A percentile compares a stretch with the other conserved stretches of the same genome.
Evolutionary conservation across 2,113 vertebrate species (phyloP).

Genomic region (Bos taurus): DNA sequence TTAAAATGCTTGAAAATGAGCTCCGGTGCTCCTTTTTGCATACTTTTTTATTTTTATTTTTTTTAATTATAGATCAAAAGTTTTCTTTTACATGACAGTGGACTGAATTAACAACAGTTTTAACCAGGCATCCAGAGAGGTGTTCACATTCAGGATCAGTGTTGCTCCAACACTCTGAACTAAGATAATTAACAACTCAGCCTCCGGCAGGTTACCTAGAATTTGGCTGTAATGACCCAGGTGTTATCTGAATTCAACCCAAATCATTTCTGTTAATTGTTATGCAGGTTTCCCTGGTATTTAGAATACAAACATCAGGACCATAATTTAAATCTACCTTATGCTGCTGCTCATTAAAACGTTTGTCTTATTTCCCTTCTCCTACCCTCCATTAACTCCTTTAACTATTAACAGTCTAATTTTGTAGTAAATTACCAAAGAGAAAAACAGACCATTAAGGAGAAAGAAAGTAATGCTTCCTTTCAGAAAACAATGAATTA

Average conservation of each 20-base stretch:
- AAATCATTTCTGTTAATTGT: not conserved
- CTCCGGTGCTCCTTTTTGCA: not conserved
- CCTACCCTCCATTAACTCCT: constrained; percentile 60
- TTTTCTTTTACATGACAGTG: not conserved
- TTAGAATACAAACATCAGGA: constrained; percentile 51
- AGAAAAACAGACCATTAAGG: constrained; percentile 52
- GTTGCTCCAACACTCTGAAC: not conserved
- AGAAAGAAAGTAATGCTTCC: constrained; percentile 33
- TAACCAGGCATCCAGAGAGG: not conserved
- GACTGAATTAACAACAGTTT: not conserved
- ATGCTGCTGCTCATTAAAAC: constrained; percentile 61
- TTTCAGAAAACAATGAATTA: constrained; percentile 70
- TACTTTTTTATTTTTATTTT: not conserved
- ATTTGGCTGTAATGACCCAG: not conserved
- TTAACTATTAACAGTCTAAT: constrained; percentile 68
- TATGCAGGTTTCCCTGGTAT: constrained; percentile 44
- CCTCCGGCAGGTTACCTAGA: not conserved
- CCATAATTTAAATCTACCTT: constrained; percentile 47
- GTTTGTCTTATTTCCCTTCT: constrained; percentile 41
- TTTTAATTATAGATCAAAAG: not conserved
- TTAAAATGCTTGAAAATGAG: not conserved
- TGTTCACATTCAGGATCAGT: not conserved
- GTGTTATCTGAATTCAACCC: constrained; percentile 31
- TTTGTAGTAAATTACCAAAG: constrained; percentile 72
- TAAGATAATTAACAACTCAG: not conserved